Evolutionary conservation across 2,888 invertebrate species (phyloP), one percentile per base, ranked within the genome.

Genomic region (Schizotus pectinicornis): DNA sequence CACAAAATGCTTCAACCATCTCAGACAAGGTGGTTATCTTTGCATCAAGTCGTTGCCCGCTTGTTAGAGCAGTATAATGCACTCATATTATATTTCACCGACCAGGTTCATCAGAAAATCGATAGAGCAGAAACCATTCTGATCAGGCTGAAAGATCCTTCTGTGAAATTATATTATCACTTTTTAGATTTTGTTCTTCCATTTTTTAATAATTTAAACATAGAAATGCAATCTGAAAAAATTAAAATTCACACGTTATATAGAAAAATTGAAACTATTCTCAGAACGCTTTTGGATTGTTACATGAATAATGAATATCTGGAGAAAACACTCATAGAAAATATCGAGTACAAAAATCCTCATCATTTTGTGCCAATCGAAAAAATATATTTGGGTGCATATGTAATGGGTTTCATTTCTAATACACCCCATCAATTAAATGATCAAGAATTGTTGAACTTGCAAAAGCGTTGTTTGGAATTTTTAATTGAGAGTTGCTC

Each of bases 1-100:
- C 68, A 72, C 41, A 69, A 71, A 63, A 59, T 72, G 22, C 39
- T 73, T 9, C 64, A 65, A 31, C 63, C 64, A 6, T 55, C 66
- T 1, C 59, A 62, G 52, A 67, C 64, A 9, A 55, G 67, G 46
- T 67, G 67, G 67, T 37, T 67, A 5, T 67, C 61, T 34, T 34
- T 64, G 34, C 9, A 35, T 13, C 7, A 34, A 22, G 64, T 43
- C 7, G 64, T 64, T n/a, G 9, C 48, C 9, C 31, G 63, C 46
- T 32, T 65, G 13, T 11, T 67, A 11, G 59, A 67, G 45, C 61
- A 67, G 55, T 65, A 56, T 41, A 36, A 59, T 41, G 51, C 62
- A 37, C 45, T 67, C 38, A 38, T 33, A 41, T 39, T 67, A 46
- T 63, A 52, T 60, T 67, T 62, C 48, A 51, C 47, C 11, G 33